Evolutionary conservation across 1,140 invertebrate genomes (phyloP), one percentile per base, ranked within the genome.

Genomic region (Melanaphis sacchari): DNA sequence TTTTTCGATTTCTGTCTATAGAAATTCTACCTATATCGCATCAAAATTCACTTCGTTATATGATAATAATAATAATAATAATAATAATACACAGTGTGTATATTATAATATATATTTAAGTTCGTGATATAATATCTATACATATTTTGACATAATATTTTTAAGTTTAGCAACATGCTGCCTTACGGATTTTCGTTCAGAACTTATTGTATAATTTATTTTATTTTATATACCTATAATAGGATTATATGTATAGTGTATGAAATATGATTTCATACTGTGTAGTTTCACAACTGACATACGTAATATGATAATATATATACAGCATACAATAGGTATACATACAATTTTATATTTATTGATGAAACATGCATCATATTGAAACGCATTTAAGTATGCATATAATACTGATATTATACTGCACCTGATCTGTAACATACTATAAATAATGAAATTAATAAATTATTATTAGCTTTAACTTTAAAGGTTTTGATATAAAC

Each of bases 1-100:
- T 82, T 82, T 93, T 93, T 93, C 91, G 54, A 93, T 93, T 93
- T 52, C 81, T 84, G 38, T 93, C 38, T 90, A 66, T 59, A 66
- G 89, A 90, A 90, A 90, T 90, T 90, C 89, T 49, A 49, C 46
- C 1, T 59, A 40, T 90, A 59, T n/a, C 26, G 21, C 52, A 41
- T 66, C 36, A 46, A 49, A 85, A 43, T 38, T 26, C 24, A 82
- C 36, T 40, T 8, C 2, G 2, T 21, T 2, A 2, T 84, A 84
- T 26, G n/a, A n/a, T n/a, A n/a, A 84, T 36, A 1, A n/a, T n/a
- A 11, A 76, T 15, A 31, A 40, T 40, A 40, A 41, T 82, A 84
- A n/a, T 76, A n/a, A 11, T 26, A 24, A 41, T 41, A 41, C 40
- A 24, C 4, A 24, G 8, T 31, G 8, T n/a, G n/a, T 76, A 54